Conservation (phyloP, 2,797 vertebrate species). For the Discoglossus pictus region DNA sequence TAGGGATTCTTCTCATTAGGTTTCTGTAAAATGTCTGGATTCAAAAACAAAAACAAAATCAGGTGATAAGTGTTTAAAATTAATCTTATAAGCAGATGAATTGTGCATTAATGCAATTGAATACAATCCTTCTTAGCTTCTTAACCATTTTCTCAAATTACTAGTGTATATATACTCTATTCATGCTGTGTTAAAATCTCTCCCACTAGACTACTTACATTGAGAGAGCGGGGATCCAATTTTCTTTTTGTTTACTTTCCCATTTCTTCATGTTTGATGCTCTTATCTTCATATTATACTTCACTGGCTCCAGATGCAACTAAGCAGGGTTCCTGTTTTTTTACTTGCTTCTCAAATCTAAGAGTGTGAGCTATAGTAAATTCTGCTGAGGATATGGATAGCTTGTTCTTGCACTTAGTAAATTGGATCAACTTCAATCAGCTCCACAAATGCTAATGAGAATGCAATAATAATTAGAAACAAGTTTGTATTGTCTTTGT, state of each 20-base stretch:
- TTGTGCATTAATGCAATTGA: too few relatives aligned
- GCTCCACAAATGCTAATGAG: slow-evolving; percentile 11
- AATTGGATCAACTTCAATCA: slow-evolving; percentile 29
- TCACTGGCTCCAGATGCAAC: slow-evolving; percentile 43
- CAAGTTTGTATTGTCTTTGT: slow-evolving; percentile 3
- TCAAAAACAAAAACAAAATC: too few relatives aligned
- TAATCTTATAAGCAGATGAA: too few relatives aligned
- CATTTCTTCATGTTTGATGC: slow-evolving; percentile 16
- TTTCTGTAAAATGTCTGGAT: too few relatives aligned
- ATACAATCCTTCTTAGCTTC: too few relatives aligned
- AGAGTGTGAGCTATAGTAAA: slow-evolving; percentile 24
- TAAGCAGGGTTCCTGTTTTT: slow-evolving; percentile 14
- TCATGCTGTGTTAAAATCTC: slow-evolving; percentile 14
- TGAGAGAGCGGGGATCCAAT: slow-evolving; percentile 31
- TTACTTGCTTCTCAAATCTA: slow-evolving; percentile 15
- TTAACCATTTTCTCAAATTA: slow-evolving; percentile 7
- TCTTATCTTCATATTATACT: slow-evolving; percentile 34
- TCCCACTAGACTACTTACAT: slow-evolving; percentile 23
- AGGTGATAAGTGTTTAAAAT: too few relatives aligned
- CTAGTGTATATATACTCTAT: slow-evolving; percentile 1
- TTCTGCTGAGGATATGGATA: slow-evolving; percentile 13
- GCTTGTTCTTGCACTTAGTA: not conserved
- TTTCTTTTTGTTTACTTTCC: slow-evolving; percentile 37
- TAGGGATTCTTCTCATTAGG: too few relatives aligned
- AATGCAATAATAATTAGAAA: slow-evolving; percentile 6